Evolutionary conservation across 64 coral and sea anemone genomes (phyloP), one percentile per base, ranked within the genome.

Genomic region (Exaiptasia diaphana): DNA sequence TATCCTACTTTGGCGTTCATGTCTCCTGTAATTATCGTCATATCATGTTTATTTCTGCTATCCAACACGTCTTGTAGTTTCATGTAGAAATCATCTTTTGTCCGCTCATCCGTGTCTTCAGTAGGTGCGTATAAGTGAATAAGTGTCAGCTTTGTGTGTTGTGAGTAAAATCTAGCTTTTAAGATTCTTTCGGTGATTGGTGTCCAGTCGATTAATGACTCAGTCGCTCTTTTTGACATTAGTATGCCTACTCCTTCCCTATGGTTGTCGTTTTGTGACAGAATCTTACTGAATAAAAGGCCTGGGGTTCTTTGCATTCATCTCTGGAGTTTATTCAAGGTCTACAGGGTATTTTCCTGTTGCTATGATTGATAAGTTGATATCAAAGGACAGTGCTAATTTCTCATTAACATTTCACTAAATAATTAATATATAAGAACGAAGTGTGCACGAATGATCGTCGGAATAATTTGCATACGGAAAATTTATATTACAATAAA

Each of bases 231-330:
- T 77, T 57, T 77, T 52, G 45, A 77, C 74, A 55, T 31, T 28
- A 77, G 22, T 52, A 57, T 77, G 18, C 25, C 22, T 55, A 5
- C 74, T 77, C 74, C 74, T 29, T 77, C 45, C 33, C 74, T 54
- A 20, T 76, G 50, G 73, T 54, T 76, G 73, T 76, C 52, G 54
- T 76, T n/a, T n/a, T n/a, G n/a, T n/a, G n/a, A n/a, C n/a, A n/a
- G n/a, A n/a, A n/a, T n/a, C n/a, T n/a, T n/a, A n/a, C n/a, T n/a
- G n/a, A n/a, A n/a, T n/a, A n/a, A n/a, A n/a, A n/a, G n/a, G n/a
- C n/a, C n/a, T n/a, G n/a, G n/a, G n/a, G n/a, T n/a, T n/a, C n/a
- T n/a, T n/a, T n/a, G n/a, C n/a, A n/a, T n/a, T n/a, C n/a, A n/a
- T n/a, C n/a, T n/a, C n/a, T n/a, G n/a, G n/a, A n/a, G n/a, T n/a